Evolutionary conservation across 2,888 invertebrate genomes (phyloP).

Genomic region (Orthosia gothica): DNA sequence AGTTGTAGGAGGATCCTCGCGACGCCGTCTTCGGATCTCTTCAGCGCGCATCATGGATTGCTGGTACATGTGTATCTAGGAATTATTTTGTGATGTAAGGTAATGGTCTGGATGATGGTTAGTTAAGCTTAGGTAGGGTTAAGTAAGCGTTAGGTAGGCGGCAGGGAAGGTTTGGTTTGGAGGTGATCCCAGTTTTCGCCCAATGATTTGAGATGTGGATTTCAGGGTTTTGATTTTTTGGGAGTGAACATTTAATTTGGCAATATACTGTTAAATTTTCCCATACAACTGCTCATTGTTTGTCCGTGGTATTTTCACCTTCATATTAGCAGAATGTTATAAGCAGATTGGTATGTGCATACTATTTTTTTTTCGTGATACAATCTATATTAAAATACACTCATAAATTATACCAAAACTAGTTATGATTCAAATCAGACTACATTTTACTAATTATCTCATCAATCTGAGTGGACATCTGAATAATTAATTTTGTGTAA

Average conservation of each 20-base stretch:
- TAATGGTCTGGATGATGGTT: slow-evolving; percentile 61
- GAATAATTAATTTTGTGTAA: slow-evolving; percentile 24
- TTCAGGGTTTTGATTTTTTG: not conserved
- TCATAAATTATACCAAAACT: slow-evolving; percentile 54
- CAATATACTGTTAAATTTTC: not conserved
- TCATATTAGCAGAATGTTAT: not conserved
- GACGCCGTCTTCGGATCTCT: slow-evolving; percentile 86
- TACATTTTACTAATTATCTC: slow-evolving; percentile 63
- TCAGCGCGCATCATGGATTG: slow-evolving; percentile 90
- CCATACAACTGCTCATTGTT: not conserved
- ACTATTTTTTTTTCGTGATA: no score
- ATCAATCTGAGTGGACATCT: slow-evolving; percentile 58
- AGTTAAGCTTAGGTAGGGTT: slow-evolving; percentile 32
- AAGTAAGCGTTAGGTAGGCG: slow-evolving; percentile 42
- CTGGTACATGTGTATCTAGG: slow-evolving; percentile 90
- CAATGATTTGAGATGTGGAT: slow-evolving; percentile 8
- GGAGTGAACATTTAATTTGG: slow-evolving; percentile 25
- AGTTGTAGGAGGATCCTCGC: slow-evolving; percentile 84
- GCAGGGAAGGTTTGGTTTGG: slow-evolving; percentile 22
- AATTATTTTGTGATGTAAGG: slow-evolving; percentile 58
- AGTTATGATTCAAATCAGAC: slow-evolving; percentile 46
- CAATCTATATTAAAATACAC: slow-evolving; percentile 3
- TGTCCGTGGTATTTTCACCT: not conserved
- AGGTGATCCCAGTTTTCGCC: slow-evolving; percentile 36
- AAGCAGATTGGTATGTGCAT: not conserved